A percentile compares a stretch with the other conserved stretches of the same genome.
phyloP scores from a whole-genome alignment of 2,797 vertebrate species.

The Bradypodion ventrale region DNA sequence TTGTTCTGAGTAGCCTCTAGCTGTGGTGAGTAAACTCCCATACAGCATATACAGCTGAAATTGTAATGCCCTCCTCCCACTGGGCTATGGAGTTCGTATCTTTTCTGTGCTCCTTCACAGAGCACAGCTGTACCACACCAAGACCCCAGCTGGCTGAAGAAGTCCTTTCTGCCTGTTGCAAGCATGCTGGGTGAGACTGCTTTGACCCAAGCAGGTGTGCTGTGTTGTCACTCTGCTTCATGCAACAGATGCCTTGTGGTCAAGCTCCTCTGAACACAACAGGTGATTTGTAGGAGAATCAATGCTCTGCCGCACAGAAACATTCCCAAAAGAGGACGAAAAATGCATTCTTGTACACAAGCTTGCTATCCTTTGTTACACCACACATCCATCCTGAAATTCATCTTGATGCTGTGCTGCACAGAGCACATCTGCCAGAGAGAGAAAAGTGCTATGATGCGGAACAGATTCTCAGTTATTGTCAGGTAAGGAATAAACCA shows the following conservation, averaged over 20 bases:
- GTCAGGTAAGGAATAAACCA: constrained; percentile 15
- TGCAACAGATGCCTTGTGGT: constrained; percentile 15
- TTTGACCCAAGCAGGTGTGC: constrained; percentile 17
- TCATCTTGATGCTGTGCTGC: neutral
- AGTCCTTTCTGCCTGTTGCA: neutral
- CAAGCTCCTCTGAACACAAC: neutral
- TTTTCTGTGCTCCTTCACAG: neutral
- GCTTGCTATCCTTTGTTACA: neutral
- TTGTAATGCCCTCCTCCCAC: neutral
- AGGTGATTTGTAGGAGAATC: neutral
- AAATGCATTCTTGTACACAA: fast-evolving
- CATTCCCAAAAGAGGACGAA: fast-evolving
- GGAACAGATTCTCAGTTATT: constrained; percentile 20
- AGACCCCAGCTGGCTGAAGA: neutral
- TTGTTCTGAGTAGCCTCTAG: neutral
- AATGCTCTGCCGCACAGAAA: neutral
- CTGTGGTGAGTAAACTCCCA: neutral
- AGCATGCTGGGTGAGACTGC: constrained; percentile 2
- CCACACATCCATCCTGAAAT: constrained; percentile 15
- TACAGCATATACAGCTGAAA: neutral
- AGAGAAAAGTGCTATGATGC: constrained; percentile 9
- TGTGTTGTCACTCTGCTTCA: neutral
- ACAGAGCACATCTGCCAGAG: neutral
- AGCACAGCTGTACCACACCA: neutral
- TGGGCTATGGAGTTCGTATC: neutral